A percentile compares a stretch with the other conserved stretches of the same genome.
Conservation (phyloP, 64 coral and sea anemone genomes). For the Orbicella faveolata region DNA sequence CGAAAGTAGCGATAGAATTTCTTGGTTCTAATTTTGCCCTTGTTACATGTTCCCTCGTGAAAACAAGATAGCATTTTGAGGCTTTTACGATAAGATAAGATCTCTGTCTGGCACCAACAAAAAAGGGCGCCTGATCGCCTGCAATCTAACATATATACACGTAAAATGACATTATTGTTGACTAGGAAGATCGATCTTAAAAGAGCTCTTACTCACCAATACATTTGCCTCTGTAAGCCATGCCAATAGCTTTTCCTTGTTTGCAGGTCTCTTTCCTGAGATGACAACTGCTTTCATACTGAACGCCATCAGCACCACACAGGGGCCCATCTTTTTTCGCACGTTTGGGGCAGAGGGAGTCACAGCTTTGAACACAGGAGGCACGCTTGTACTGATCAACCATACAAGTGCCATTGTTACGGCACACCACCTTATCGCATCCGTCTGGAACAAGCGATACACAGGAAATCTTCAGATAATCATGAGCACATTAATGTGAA, state of each 20-base stretch:
- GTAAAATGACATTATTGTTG: too few relatives aligned
- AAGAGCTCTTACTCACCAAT: constrained; percentile 31
- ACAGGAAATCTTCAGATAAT: neutral
- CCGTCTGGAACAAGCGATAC: neutral
- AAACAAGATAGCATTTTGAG: neutral
- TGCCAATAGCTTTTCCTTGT: constrained; percentile 69
- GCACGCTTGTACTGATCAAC: constrained; percentile 54
- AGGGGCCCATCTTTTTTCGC: neutral
- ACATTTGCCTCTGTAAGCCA: constrained; percentile 74
- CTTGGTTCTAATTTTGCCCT: too few relatives aligned
- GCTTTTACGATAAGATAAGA: neutral
- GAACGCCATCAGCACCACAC: constrained; percentile 56
- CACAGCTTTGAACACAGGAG: constrained; percentile 34
- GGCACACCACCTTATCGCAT: constrained; percentile 52
- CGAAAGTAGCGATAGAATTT: too few relatives aligned
- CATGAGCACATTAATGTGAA: neutral
- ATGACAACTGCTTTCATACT: constrained; percentile 58
- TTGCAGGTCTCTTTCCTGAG: constrained; percentile 65
- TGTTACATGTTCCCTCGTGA: too few relatives aligned
- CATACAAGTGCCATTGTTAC: constrained; percentile 44
- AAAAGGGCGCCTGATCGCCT: too few relatives aligned
- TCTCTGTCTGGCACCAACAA: too few relatives aligned
- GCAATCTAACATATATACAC: too few relatives aligned
- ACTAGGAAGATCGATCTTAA: too few relatives aligned
- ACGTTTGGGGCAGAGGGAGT: neutral